Percentiles rank a stretch among this genome's conserved stretches.
Evolutionary conservation across 2,888 invertebrate species (phyloP).

Genomic region (Amphipoea oculea): DNA sequence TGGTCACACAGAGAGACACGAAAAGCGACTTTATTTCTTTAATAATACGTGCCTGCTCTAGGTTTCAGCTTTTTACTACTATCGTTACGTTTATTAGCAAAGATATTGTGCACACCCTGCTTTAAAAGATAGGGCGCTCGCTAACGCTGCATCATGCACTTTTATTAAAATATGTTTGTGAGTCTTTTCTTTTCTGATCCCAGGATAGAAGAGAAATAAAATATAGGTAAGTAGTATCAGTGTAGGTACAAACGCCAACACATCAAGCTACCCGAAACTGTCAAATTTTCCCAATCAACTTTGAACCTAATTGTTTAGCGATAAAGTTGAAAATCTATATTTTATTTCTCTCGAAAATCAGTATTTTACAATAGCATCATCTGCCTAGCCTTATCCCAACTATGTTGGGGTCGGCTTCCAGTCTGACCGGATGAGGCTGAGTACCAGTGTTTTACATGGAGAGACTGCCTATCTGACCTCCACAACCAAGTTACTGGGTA

Average conservation of each 20-base stretch:
- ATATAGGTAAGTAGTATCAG: neutral
- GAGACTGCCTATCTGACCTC: too few relatives aligned
- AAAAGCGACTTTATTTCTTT: neutral
- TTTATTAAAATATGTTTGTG: conserved; percentile 37
- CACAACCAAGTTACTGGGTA: too few relatives aligned
- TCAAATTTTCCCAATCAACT: too few relatives aligned
- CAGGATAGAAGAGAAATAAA: neutral
- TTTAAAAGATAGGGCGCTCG: conserved; percentile 8
- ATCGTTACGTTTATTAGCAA: conserved; percentile 7
- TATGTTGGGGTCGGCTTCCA: too few relatives aligned
- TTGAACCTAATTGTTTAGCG: too few relatives aligned
- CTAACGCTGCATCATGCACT: conserved; percentile 38
- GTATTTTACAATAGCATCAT: too few relatives aligned
- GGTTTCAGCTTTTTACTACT: neutral
- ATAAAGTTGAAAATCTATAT: too few relatives aligned
- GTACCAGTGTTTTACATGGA: too few relatives aligned
- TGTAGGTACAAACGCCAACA: too few relatives aligned
- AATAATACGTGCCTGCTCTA: neutral
- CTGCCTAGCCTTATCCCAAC: too few relatives aligned
- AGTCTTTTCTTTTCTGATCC: neutral
- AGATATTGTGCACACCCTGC: conserved; percentile 17
- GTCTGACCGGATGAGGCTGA: too few relatives aligned
- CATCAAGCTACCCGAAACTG: too few relatives aligned
- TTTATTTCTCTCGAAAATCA: neutral
- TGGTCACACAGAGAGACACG: neutral